Evolutionary conservation across 2,888 invertebrate species (phyloP).

Genomic region (Sicus ferrugineus): DNA sequence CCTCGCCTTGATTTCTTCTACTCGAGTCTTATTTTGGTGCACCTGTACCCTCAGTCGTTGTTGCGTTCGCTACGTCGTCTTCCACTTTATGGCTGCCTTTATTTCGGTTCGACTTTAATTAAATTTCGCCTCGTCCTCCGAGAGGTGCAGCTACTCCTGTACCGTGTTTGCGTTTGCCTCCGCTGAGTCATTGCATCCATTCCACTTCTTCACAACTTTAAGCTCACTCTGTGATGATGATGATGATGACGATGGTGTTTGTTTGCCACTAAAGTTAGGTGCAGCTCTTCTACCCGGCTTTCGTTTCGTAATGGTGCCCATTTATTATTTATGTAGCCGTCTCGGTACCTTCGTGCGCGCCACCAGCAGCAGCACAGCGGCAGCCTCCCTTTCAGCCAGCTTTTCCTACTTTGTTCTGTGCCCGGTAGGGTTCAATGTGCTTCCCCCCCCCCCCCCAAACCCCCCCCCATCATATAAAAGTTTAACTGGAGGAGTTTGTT

Average conservation of each 20-base stretch:
- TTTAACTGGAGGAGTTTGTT: neutral
- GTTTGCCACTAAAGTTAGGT: conserved; percentile 5
- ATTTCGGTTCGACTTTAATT: conserved; percentile 5
- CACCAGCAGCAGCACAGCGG: neutral
- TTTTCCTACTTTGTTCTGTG: neutral
- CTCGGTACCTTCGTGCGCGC: conserved; percentile 1
- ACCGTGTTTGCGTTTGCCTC: neutral
- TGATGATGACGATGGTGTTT: too few species aligned
- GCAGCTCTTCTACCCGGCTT: neutral
- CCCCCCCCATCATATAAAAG: neutral
- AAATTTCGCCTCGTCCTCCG: neutral
- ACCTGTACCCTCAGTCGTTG: too few species aligned
- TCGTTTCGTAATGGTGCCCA: conserved; percentile 6
- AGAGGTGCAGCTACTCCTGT: too few species aligned
- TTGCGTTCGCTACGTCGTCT: neutral
- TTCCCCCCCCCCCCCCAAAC: neutral
- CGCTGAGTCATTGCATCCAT: neutral
- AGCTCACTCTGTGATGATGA: neutral
- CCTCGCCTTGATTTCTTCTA: too few species aligned
- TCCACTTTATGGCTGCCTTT: too few species aligned
- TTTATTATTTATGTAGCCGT: conserved; percentile 28
- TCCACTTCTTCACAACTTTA: neutral
- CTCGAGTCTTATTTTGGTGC: too few species aligned
- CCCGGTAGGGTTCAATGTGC: conserved; percentile 9
- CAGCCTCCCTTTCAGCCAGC: neutral